Evolutionary conservation across 2,797 vertebrate genomes (phyloP).

Genomic region (Schizopygopsis pylzovi): DNA sequence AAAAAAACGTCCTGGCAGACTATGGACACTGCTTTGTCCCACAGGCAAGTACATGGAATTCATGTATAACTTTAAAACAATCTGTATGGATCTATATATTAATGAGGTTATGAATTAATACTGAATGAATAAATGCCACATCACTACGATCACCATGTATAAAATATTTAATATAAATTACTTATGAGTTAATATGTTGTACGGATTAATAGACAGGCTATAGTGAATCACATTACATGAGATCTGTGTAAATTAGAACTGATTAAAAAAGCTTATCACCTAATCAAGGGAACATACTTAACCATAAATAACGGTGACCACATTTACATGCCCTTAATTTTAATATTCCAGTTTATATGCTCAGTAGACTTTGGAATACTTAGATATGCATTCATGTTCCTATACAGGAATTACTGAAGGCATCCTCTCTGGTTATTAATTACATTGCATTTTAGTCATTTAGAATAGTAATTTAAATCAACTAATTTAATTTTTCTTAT

Average conservation of each 20-base stretch:
- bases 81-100: conserved; percentile 6
- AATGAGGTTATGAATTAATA: conserved; percentile 26
- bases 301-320: not conserved
- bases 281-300: conserved; percentile 6
- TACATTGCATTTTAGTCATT: not conserved
- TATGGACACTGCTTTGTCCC: not conserved
- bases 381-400: not conserved
- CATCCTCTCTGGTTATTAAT: not conserved
- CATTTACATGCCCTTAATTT: not conserved
- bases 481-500: not conserved
- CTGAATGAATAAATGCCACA: not conserved
- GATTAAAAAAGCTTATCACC: not conserved
- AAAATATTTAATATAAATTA: conserved; percentile 5
- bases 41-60: not conserved
- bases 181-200: conserved; percentile 1
- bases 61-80: conserved; percentile 12
- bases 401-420: not conserved
- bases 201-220: not conserved
- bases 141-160: conserved; percentile 3
- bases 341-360: not conserved
- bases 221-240: not conserved
- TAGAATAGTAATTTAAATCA: not conserved
- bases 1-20: not conserved
- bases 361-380: not conserved
- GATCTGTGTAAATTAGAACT: not conserved